Base-by-base conservation (phyloP, 1,140 invertebrate species). In the Bombus terrestris region DNA sequence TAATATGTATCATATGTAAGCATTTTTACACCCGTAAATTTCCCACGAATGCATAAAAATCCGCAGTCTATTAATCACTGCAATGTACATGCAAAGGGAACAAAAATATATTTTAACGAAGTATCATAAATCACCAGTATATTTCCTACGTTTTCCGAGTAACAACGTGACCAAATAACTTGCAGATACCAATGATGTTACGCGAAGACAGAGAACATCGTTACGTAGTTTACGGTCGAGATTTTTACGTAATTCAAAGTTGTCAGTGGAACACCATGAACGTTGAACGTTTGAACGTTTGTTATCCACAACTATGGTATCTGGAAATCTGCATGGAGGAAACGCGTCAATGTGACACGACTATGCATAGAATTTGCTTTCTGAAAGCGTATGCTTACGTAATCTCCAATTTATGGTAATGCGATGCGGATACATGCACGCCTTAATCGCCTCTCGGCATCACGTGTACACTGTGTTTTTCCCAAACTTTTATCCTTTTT, bases 381-480 rank as follows among this genome's bases (percentile, higher is more conserved):
- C 73, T 53, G 64, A 59, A 69, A 64, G 32, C 64, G 62, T 76
- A 32, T 57, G 85, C 83, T 84, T 87, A 85, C 86, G 87, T 88
- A 88, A 88, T 88, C 32, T 74, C 62, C 83, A 80, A 87, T 88
- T 39, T 80, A 88, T 88, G 80, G 71, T 82, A 88, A 88, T 81
- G 43, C 43, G 39, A 82, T 66, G 80, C 71, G 57, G 41, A 66
- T 74, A n/a, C 57, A 74, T 57, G 39, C 57, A 47, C 71, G 53
- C 53, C 41, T 43, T 82, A 82, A 82, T 82, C 80, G 39, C 39
- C 2, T 15, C 35, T 53, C 35, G 47, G 18, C 47, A 53, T 53
- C 18, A 53, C 47, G 47, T 53, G 47, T 53, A 53, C 47, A 53
- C 47, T 18, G 5, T 53, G 47, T 28, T 59, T 25, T 28, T 59